Evolutionary conservation across 2,113 vertebrate genomes (phyloP), one percentile per base, ranked within the genome.

Genomic region (Anolis carolinensis): DNA sequence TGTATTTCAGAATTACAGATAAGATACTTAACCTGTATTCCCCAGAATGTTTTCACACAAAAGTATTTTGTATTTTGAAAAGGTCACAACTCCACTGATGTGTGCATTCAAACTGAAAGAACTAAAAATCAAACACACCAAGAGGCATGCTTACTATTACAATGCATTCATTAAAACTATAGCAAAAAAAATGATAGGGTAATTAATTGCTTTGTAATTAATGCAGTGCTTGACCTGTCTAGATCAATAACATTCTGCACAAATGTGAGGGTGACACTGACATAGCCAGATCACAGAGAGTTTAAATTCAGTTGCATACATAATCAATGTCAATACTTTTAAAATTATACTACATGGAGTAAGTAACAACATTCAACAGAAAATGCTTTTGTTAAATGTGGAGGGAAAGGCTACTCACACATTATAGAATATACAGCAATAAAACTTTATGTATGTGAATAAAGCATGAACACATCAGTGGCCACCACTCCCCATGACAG

Each of bases 141-240:
- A 65, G 21, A 25, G 63, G 25, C 25, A 27, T 7, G 27, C 21
- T 67, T 34, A 44, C 7, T 30, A 0, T 55, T 16, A 73, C 0
- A 71, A 50, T 79, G n/a, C 52, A 86, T 83, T 87, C 23, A 0
- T 67, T 81, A 25, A 7, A 7, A 0, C 72, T 39, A 10, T 34
- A 68, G 39, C 79, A 73, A 59, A 6, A 67, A n/a, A 36, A 44
- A 27, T 62, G 80, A 27, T 0, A 0, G 2, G 20, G 82, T 0
- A 32, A 82, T 86, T 87, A 85, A 90, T 55, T 82, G 59, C 10
- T 82, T 90, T 76, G 79, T 0, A 10, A 91, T 67, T 80, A 87
- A 86, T 84, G 85, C 84, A 72, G 72, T 67, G 87, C 55, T 59
- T 8, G 23, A 81, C 89, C 78, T 34, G n/a, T 30, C 62, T 77